Evolutionary conservation across 2,113 vertebrate genomes (phyloP), one percentile per base, ranked within the genome.

Genomic region (Lampris incognitus): DNA sequence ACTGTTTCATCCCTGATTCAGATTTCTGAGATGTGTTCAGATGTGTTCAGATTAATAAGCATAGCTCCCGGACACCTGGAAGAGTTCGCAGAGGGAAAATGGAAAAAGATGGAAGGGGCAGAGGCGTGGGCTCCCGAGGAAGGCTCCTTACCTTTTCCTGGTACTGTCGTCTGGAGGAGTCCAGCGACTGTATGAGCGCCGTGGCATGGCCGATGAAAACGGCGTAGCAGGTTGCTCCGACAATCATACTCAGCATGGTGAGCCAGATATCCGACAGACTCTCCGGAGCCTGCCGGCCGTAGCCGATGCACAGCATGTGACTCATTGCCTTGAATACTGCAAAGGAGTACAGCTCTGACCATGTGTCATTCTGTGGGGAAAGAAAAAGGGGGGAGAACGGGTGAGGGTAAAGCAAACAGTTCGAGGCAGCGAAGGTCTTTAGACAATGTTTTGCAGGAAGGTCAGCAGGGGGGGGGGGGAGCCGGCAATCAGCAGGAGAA

Each of bases 261-360:
- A 99, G 94, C 98, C 98, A 99, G 92, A 99, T 97, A 85, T 99
- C 98, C 0, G 98, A 97, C 88, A 99, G 97, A 92, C 97, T 97
- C 87, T 99, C 97, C 0, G 98, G 98, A 0, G 98, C 97, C 90
- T 99, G 97, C 6, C 97, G 94, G 55, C 98, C 97, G 0, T 99
- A 99, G 50, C 97, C 98, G 1, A 99, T 99, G 90, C 97, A 99
- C 55, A 99, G 92, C 97, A 99, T 99, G 95, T 99, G 97, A 89
- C 97, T 99, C 98, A 99, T 99, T 9, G 98, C 97, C 88, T 99
- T 99, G 94, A 99, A 99, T 60, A 99, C 95, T 0, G 97, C 98
- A 1, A 97, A 99, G 80, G 98, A 99, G 87, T 99, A 99, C 1
- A 98, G 94, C 90, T 99, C 97, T 1, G 97, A 97, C 98, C 98